Percentiles rank a stretch among this genome's conserved stretches.
phyloP scores from a whole-genome alignment of 2,888 invertebrate genomes.

The Autographa gamma region DNA sequence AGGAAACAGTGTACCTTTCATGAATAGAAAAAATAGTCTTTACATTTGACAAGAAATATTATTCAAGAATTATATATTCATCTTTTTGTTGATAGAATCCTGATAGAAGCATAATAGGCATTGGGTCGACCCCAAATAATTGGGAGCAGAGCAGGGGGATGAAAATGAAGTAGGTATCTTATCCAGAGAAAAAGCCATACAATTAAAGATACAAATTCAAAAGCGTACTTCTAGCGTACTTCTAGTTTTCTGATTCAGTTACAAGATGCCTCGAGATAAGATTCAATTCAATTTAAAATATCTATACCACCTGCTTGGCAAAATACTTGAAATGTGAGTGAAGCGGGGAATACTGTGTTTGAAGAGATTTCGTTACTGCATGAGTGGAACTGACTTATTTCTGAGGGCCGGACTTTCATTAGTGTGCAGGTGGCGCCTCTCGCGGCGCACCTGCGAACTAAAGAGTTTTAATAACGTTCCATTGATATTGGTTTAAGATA shows the following conservation, averaged over 20 bases:
- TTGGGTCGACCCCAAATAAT: no score
- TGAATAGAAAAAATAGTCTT: no score
- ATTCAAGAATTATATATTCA: no score
- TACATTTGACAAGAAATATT: no score
- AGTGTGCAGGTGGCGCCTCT: conserved; percentile 39
- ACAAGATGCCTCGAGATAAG: neutral
- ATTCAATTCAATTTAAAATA: neutral
- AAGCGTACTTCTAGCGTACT: neutral
- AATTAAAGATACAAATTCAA: neutral
- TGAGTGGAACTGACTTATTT: conserved; percentile 33
- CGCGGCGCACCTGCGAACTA: conserved; percentile 21
- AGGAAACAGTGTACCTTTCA: no score
- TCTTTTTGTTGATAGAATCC: no score
- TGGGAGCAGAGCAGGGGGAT: no score
- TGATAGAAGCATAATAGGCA: no score
- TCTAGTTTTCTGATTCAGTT: conserved; percentile 3
- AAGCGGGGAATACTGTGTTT: conserved; percentile 10
- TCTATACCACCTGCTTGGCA: neutral
- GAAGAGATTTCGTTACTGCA: conserved; percentile 16
- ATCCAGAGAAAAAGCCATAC: neutral
- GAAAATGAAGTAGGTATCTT: no score
- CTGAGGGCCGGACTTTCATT: conserved; percentile 37
- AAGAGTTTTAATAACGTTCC: conserved; percentile 27
- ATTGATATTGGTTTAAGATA: neutral
- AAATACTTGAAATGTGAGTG: conserved; percentile 1